Percentiles rank a stretch among this genome's conserved stretches.
Evolutionary conservation across 2,797 vertebrate genomes (phyloP).

Genomic region (Hipposideros larvatus): DNA sequence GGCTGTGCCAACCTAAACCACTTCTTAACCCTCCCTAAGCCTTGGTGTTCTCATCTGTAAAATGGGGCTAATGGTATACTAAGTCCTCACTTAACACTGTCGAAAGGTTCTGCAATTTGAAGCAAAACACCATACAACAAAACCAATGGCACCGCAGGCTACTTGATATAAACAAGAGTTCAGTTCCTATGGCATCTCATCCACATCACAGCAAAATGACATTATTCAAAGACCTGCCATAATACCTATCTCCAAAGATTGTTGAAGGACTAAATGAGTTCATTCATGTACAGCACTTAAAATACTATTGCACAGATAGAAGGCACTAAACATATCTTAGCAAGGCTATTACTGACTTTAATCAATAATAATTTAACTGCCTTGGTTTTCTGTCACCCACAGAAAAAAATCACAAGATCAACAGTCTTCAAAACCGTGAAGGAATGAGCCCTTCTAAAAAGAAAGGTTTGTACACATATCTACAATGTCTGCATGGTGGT

Average conservation of each 20-base stretch:
- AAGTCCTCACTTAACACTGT: background rate
- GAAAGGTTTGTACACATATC: background rate
- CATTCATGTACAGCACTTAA: background rate
- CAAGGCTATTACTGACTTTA: background rate
- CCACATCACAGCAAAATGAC: background rate
- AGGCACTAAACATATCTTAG: background rate
- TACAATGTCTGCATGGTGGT: background rate
- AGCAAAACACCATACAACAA: background rate
- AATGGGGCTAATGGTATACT: background rate
- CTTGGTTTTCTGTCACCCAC: background rate
- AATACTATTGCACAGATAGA: background rate
- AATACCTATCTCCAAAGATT: background rate
- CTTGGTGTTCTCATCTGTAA: slow-evolving; percentile 14
- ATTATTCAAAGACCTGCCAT: background rate
- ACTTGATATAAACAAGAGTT: background rate
- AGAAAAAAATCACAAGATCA: background rate
- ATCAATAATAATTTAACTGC: slow-evolving; percentile 35
- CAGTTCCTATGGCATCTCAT: background rate
- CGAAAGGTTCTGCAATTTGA: background rate
- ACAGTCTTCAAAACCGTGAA: background rate
- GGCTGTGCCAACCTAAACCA: background rate
- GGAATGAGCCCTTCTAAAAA: slow-evolving; percentile 32
- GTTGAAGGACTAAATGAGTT: background rate
- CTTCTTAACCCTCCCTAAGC: background rate
- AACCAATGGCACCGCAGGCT: background rate